Conservation (phyloP, 2,113 vertebrate species). For the Meleagris gallopavo region DNA sequence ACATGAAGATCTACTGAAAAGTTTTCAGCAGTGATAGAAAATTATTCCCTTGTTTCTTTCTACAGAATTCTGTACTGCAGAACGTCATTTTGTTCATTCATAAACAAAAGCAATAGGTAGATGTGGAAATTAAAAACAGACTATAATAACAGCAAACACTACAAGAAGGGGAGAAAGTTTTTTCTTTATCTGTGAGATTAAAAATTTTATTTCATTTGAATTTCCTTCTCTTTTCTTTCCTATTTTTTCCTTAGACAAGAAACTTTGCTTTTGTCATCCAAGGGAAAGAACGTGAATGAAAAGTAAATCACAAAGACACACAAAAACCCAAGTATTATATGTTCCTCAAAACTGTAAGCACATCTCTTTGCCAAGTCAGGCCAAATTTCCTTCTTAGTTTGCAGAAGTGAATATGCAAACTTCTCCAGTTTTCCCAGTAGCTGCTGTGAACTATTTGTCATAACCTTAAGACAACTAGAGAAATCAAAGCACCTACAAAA, state of each 20-base stretch:
- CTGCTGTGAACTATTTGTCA: not conserved
- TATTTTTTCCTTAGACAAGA: not conserved
- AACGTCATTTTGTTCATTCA: conserved; percentile 15
- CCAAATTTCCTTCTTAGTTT: conserved; percentile 29
- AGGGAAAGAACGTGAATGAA: conserved; percentile 5
- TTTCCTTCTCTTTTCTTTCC: not conserved
- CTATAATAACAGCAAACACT: not conserved
- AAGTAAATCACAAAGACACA: not conserved
- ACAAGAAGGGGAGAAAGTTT: not conserved
- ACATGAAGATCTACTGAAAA: not conserved
- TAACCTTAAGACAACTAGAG: conserved; percentile 6
- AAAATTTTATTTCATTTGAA: not conserved
- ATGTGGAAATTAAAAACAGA: not conserved
- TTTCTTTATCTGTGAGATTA: not conserved
- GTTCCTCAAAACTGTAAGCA: not conserved
- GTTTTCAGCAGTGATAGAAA: not conserved
- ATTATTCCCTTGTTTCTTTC: not conserved
- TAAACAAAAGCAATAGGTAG: not conserved
- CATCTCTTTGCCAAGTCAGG: not conserved
- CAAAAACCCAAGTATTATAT: not conserved
- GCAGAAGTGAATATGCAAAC: not conserved
- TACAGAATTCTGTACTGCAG: not conserved
- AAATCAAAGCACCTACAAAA: conserved; percentile 44
- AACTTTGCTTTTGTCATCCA: not conserved
- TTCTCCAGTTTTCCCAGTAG: not conserved